Evolutionary conservation across 2,888 invertebrate species (phyloP), one percentile per base, ranked within the genome.

Genomic region (Eudasyphora cyanicolor): DNA sequence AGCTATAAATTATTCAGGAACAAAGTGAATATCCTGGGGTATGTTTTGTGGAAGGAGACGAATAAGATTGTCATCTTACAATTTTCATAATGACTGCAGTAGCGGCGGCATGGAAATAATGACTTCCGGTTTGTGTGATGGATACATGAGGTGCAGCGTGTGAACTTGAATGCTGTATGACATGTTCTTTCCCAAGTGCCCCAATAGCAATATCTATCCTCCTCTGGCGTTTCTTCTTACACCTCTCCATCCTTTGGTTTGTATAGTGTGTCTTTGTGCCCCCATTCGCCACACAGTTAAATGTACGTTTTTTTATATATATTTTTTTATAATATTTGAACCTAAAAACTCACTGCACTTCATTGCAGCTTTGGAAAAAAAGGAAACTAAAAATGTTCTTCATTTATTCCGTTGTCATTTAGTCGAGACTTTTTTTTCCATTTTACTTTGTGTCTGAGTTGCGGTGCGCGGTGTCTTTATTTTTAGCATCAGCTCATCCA

Each of bases 71-170:
- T n/a, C 17, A 19, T 49, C 49, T 19, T 49, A 19, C 49, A 49
- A 49, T 19, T 49, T 49, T 49, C 49, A 49, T 49, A 49, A 49
- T 19, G n/a, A n/a, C n/a, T n/a, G n/a, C n/a, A n/a, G n/a, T n/a
- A n/a, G 38, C 12, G 57, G 57, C 57, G 27, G 24, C 27, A 57
- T 27, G 27, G 27, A 57, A 57, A 57, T 57, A 57, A 57, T 57
- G 27, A 57, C 57, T 57, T 57, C 57, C 57, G 24, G 57, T 57
- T 27, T 57, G 24, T 12, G 10, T 57, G 57, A 24, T 24, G 57
- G 27, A 24, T 57, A 27, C 24, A 24, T 27, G 38, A 3, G 12
- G 10, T n/a, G n/a, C n/a, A n/a, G 8, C 4, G 8, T 38, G 38
- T 38, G 38, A n/a, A n/a, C n/a, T n/a, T n/a, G n/a, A n/a, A n/a